Evolutionary conservation across 2,797 vertebrate genomes (phyloP), one percentile per base, ranked within the genome.

Genomic region (Pantherophis vulpinus): DNA sequence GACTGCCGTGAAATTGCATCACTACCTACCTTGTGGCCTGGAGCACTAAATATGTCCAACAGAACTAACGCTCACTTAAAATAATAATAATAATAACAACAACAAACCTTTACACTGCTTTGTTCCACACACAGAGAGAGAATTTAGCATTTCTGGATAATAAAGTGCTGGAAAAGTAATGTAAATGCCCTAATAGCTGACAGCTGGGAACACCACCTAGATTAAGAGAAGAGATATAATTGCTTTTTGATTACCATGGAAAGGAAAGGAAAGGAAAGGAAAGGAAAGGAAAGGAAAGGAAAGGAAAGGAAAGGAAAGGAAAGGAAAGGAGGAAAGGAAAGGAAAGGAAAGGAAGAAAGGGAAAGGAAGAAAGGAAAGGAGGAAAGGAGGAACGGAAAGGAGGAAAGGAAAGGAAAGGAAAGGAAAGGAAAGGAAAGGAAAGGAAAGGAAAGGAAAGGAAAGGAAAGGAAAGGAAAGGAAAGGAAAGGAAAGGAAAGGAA

Each of bases 31-130:
- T 59, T 8, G 87, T 97, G 93, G 94, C 96, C 95, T 79, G 93
- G 0, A 95, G 97, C 95, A 95, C 88, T 94, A 97, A 97, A 97
- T 96, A 95, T 97, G 96, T 96, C 96, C 93, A 56, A 66, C 58
- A 87, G 95, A 96, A 94, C 89, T 88, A 91, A 95, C 91, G 89
- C 74, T 63, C 91, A 94, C 92, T 93, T 47, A 90, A 94, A 42
- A 42, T n/a, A n/a, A n/a, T n/a, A n/a, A n/a, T n/a, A 2, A 42
- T 3, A 42, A 42, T 3, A 42, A 42, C 2, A 42, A 42, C 37
- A 42, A 54, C 70, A 90, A 94, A 27, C 3, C 90, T 95, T 95
- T 87, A 14, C 91, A 87, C 55, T 94, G 93, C 91, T 93, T 93
- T 74, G 55, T 66, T 93, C 93, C 70, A 32, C 93, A 91, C 93